These are phyloP conservation scores for Drosophila subpulchrella DNA, from an alignment of 1,140 invertebrate species.

Conservation along the genomic window DNA sequence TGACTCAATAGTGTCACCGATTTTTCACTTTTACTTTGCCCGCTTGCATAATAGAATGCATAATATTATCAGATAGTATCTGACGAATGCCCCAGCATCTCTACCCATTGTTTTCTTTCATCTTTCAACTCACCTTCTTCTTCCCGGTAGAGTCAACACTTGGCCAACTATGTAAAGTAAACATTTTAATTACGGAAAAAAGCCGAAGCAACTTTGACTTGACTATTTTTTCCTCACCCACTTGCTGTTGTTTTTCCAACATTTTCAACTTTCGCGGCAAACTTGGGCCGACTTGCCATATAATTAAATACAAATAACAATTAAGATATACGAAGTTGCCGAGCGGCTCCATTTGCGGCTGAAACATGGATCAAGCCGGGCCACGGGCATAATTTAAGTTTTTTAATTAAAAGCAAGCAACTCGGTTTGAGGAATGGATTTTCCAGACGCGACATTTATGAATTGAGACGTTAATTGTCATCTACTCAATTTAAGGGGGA, in stretches of 20 bases:
- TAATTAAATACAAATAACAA: slow-evolving; percentile 75
- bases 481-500: slow-evolving; percentile 12
- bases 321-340: slow-evolving; percentile 46
- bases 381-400: slow-evolving; percentile 49
- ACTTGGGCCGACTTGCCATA: slow-evolving; percentile 39
- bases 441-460: slow-evolving; percentile 52
- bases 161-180: slow-evolving; percentile 52
- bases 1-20: slow-evolving; percentile 5
- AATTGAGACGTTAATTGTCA: slow-evolving; percentile 75
- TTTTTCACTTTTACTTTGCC: slow-evolving; percentile 23
- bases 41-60: slow-evolving; percentile 19
- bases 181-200: slow-evolving; percentile 57
- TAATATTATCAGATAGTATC: slow-evolving; percentile 7
- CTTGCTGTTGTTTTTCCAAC: slow-evolving; percentile 30
- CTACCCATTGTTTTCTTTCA: slow-evolving; percentile 24
- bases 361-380: slow-evolving; percentile 24
- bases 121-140: slow-evolving; percentile 3
- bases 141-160: slow-evolving; percentile 27
- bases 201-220: slow-evolving; percentile 34
- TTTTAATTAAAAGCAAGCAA: slow-evolving; percentile 66
- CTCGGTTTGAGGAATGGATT: slow-evolving; percentile 33
- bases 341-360: slow-evolving; percentile 32
- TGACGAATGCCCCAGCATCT: slow-evolving; percentile 17
- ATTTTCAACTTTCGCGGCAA: slow-evolving; percentile 46
- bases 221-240: slow-evolving; percentile 15